Base-by-base conservation (phyloP, 2,113 vertebrate genomes). In the mouse (Mus musculus) region DNA sequence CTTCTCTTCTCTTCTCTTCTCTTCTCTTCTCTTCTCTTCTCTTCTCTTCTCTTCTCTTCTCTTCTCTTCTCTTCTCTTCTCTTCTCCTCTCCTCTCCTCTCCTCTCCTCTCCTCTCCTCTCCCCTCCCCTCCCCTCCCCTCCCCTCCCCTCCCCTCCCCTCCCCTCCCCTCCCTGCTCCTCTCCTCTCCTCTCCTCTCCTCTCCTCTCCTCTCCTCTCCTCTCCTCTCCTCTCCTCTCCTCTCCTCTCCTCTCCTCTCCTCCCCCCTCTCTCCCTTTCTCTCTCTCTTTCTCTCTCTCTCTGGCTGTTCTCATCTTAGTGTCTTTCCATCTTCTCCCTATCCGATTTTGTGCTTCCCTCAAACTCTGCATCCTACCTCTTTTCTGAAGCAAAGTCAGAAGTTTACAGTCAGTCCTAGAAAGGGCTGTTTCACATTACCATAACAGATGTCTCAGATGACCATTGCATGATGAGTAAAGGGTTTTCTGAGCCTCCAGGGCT, bases 231-330 rank as follows among this genome's bases (percentile, higher is more conserved):
- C 54, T 54, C 13, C 54, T 54, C 1, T 69, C 3, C 42, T 42
- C 42, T 59, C 59, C 36, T 36, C 72, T 84, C 89, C 52, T 65
- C 71, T 59, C 0, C 7, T 5, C 7, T 7, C 13, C 54, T 13
- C 54, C 13, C 13, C 49, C 7, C 0, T 4, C 0, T 4, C 49
- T 54, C 54, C 2, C 54, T 54, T 1, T 54, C 12, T 54, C 54
- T 54, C 11, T 54, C 54, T 54, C 1, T 69, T 59, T 63, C 36
- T 36, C 72, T 84, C 33, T 90, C 52, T 65, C 71, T 59, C 59
- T 59, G 5, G 59, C 78, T 73, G 71, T 88, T 63, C 11, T 88
- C 46, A 9, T 26, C 28, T 33, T n/a, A n/a, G 42, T 1, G 42
- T 26, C 7, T 13, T 42, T 46, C 67, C 65, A 49, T 14, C 30